A percentile compares a stretch with the other conserved stretches of the same genome.
Conservation (phyloP, 1,140 invertebrate genomes). For the Samia ricini region DNA sequence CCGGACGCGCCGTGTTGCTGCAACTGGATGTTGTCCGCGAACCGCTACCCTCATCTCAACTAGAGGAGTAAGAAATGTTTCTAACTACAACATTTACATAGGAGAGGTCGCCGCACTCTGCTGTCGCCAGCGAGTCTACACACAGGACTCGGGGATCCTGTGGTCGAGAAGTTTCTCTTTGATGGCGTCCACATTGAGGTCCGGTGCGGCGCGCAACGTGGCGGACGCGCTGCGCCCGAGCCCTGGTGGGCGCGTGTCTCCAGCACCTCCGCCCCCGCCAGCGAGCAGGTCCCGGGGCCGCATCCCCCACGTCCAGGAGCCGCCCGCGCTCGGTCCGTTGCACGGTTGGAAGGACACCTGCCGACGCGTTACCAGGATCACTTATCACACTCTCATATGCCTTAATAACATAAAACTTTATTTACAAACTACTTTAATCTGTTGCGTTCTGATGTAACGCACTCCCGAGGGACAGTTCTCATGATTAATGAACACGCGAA, state of each 20-base stretch:
- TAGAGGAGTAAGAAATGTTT: no score
- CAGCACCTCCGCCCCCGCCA: conserved; percentile 52
- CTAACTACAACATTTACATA: no score
- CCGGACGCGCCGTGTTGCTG: no score
- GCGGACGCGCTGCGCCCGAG: conserved; percentile 53
- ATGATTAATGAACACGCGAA: no score
- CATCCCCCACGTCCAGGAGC: conserved; percentile 62
- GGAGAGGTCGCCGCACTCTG: no score
- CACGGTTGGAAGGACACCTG: conserved; percentile 39
- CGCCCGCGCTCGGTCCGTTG: conserved; percentile 69
- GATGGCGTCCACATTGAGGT: conserved; percentile 84
- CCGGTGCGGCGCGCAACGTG: conserved; percentile 46
- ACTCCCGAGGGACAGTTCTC: no score
- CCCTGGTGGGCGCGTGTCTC: conserved; percentile 51
- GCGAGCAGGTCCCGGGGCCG: conserved; percentile 49
- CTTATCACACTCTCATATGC: not conserved
- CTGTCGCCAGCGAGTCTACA: conserved; percentile 78
- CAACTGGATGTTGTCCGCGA: no score
- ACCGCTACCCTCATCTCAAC: no score
- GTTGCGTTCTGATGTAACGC: no score
- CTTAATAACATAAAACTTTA: no score
- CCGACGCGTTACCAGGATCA: not conserved
- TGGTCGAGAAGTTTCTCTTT: conserved; percentile 86
- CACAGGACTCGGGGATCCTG: conserved; percentile 86
- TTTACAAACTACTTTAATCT: no score